A percentile compares a stretch with the other conserved stretches of the same genome.
These are phyloP conservation scores for Ptychodera flava DNA, from an alignment of 35 echinoderm and acorn worm genomes.

Conservation along the genomic window DNA sequence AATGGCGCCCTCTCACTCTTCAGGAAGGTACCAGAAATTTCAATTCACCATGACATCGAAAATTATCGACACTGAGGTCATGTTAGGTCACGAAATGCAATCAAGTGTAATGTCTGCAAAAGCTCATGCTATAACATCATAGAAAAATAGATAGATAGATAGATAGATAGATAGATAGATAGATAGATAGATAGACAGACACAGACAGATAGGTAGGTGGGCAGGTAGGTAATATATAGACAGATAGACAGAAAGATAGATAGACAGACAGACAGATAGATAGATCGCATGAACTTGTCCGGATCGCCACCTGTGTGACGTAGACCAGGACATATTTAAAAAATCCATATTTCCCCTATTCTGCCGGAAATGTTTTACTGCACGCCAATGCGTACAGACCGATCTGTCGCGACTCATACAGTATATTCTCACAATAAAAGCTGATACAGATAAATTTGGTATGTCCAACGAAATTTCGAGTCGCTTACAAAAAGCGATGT, in stretches of 20 bases:
- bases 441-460: not conserved
- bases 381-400: too few species aligned
- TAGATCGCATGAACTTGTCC: not conserved
- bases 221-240: not conserved
- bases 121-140: too few species aligned
- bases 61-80: too few species aligned
- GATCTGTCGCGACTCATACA: not conserved
- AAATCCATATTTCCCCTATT: not conserved
- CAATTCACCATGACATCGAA: too few species aligned
- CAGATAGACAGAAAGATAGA: not conserved
- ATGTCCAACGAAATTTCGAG: too few species aligned
- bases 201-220: not conserved
- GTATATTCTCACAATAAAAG: not conserved
- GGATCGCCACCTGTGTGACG: not conserved
- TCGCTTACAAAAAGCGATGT: too few species aligned
- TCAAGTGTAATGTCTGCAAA: too few species aligned
- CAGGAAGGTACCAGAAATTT: too few species aligned
- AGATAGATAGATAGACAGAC: not conserved
- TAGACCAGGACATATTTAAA: not conserved
- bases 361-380: too few species aligned
- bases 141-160: not conserved
- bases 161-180: not conserved
- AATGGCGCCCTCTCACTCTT: too few species aligned
- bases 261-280: not conserved
- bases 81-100: too few species aligned